Base-by-base conservation (phyloP, 2,113 vertebrate species). In the Onychorhynchus coronatus region DNA sequence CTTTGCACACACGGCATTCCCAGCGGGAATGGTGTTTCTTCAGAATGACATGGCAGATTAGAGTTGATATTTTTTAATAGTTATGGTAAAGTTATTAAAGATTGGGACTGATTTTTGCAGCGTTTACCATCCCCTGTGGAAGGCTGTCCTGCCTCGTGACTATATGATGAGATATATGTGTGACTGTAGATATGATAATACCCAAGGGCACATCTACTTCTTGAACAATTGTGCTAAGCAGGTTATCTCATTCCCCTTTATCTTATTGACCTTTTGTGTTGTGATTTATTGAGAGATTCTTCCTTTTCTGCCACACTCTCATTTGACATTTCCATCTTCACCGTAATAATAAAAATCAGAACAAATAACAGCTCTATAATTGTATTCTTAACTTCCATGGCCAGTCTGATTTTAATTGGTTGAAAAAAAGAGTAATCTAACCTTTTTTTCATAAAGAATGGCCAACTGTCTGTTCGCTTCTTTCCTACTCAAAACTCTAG, bases 21-120 rank as follows among this genome's bases (percentile, higher is more conserved):
- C 56, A 35, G 4, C 9, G 35, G 74, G 5, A 52, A 27, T 25
- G 28, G 22, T 21, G 12, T 21, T 4, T 28, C 6, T 58, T 15
- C n/a, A 56, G 33, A 56, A 41, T 37, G 31, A 65, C 22, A 0
- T 24, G 20, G 61, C 46, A 27, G 42, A 33, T 59, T 41, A 61
- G 28, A 41, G 28, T 2, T 17, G 25, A 3, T 13, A 2, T 41
- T 53, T 42, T 21, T 44, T 6, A 68, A 37, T 58, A 6, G 16
- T 30, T 12, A 6, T 0, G 0, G 62, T 14, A 11, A 5, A 22
- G 5, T 23, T 47, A 5, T 1, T 14, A 3, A 28, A 41, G 33
- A 5, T 30, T 19, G 7, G 23, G 19, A 5, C 10, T 37, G 61
- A 7, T 19, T 52, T 76, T 11, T 37, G 4, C 50, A 13, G 0